Evolutionary conservation across 1,140 invertebrate species (phyloP).

Genomic region (Papilio xuthus): DNA sequence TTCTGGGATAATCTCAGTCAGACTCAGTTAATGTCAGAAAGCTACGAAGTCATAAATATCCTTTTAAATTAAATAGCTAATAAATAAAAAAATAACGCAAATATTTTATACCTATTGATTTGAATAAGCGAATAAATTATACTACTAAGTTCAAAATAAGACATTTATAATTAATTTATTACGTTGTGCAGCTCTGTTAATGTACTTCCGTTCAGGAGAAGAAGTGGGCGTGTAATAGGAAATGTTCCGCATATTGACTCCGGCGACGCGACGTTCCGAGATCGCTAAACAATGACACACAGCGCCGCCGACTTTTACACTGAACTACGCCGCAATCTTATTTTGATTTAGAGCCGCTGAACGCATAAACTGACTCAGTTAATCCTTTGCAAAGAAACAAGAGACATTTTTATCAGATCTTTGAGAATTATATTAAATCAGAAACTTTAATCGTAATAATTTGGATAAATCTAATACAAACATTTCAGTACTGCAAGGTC

Average conservation of each 20-base stretch:
- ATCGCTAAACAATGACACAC: constrained; percentile 78
- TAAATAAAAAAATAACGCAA: too few species aligned
- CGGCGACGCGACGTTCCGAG: constrained; percentile 68
- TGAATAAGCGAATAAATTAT: background rate
- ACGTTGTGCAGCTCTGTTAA: constrained; percentile 56
- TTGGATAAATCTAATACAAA: background rate
- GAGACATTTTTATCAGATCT: background rate
- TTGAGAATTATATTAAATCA: background rate
- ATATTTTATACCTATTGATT: background rate
- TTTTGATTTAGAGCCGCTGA: constrained; percentile 30
- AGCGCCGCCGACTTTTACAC: constrained; percentile 45
- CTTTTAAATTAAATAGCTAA: too few species aligned
- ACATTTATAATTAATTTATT: background rate
- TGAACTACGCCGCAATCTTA: constrained; percentile 37
- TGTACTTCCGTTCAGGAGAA: constrained; percentile 61
- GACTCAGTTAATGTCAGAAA: too few species aligned
- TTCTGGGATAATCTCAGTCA: too few species aligned
- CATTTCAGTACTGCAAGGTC: background rate
- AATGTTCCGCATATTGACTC: constrained; percentile 82
- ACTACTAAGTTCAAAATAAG: background rate
- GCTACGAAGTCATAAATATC: too few species aligned
- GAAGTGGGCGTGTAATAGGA: constrained; percentile 81
- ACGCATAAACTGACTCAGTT: background rate
- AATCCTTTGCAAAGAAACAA: background rate
- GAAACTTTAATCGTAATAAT: background rate